Evolutionary conservation across 2,888 invertebrate species (phyloP), one percentile per base, ranked within the genome.

Genomic region (Hirudinaria manillensis): DNA sequence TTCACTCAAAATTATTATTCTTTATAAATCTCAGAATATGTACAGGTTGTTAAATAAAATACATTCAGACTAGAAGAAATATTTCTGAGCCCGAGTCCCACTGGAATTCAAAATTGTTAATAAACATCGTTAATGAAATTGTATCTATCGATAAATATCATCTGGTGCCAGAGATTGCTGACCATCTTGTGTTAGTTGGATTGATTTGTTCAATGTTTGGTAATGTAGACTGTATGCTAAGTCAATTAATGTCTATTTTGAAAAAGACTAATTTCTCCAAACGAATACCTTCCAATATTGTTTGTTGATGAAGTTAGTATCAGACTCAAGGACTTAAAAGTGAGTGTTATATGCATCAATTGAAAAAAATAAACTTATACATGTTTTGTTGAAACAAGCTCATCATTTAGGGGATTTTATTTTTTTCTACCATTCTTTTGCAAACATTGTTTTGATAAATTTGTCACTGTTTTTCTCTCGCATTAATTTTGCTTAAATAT

Each of bases 281-380:
- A 71, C 29, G 78, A 79, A 51, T 93, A 93, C 83, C 86, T 94
- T 77, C 96, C 96, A 32, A 90, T 95, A 78, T 86, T 94, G 10
- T 90, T 90, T 80, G 89, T 92, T 79, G 93, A 96, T 86, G 90
- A 91, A 79, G 88, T 96, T 70, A 92, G 92, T 83, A 91, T 91
- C 74, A 88, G 94, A 70, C 86, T 91, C 45, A 89, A 89, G 79
- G 91, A 95, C 85, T 88, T 94, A 38, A 88, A 90, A 82, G 85
- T 83, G 45, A 45, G 45, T 16, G 16, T 45, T 45, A 45, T 78
- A 77, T 13, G 29, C 61, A 6, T 61, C 61, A 61, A 27, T 61
- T 61, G 13, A 45, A 1, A 45, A 45, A 10, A 16, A 16, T 45
- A 45, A 45, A 45, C 36, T 10, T 36, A n/a, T n/a, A n/a, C n/a